Base-by-base conservation (phyloP, 2,888 invertebrate genomes). In the Hedychridium roseum region DNA sequence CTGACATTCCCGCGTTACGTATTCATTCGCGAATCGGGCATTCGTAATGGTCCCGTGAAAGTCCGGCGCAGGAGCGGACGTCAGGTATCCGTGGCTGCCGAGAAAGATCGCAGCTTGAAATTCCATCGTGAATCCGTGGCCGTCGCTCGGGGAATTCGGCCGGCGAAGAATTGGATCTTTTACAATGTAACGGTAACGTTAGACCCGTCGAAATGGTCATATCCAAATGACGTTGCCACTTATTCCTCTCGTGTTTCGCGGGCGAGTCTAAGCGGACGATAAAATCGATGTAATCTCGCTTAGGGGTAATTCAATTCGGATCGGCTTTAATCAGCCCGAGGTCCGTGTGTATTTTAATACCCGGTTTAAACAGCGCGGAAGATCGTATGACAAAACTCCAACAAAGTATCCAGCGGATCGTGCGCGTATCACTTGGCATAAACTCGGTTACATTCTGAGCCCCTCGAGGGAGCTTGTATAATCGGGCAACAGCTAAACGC, bases 341-440 rank as follows among this genome's bases (percentile, higher is more conserved):
- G 34, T 31, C 31, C 14, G 32, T 15, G 30, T 37, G 35, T 28
- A 15, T 16, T 36, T 26, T 45, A 31, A 46, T 57, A 64, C 46
- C n/a, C 60, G 52, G 64, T 64, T 64, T 57, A 60, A 64, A 43
- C 57, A n/a, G n/a, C n/a, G n/a, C n/a, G n/a, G n/a, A n/a, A n/a
- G 63, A 60, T 63, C 64, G 60, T 55, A 43, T 57, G 60, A 63
- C 63, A 60, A 64, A 64, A 54, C 27, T 3, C 9, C 23, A 23
- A 9, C 4, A 4, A 23, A 23, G 23, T 23, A 23, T 9, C 4
- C 60, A 57, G 50, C 48, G 41, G 43, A 23, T 42, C 49, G 57
- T 63, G n/a, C n/a, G n/a, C n/a, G 63, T 63, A 54, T 64, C 64
- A 58, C 64, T 64, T 58, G 60, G 56, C 57, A 64, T 57, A 57